Evolutionary conservation across 2,797 vertebrate genomes (phyloP), one percentile per base, ranked within the genome.

Genomic region (Chelonia mydas): DNA sequence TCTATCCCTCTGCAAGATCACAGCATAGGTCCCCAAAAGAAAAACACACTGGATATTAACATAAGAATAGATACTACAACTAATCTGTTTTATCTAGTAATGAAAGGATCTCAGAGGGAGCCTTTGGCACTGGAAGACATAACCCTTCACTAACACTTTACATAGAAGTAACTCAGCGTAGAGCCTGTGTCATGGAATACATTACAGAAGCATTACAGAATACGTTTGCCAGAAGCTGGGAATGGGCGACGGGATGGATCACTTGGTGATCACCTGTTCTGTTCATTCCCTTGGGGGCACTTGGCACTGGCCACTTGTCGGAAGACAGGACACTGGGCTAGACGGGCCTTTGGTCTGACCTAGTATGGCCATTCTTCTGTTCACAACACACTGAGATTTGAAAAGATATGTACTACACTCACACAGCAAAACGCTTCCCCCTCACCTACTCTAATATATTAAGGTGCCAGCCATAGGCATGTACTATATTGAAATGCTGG

Each of bases 371-470:
- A 6, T 53, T 53, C 51, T 53, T 16, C 16, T 19, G 51, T 53
- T 53, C 51, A 53, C 47, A n/a, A 86, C 72, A 87, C 72, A 12
- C 61, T 78, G 3, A 76, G 87, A 9, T 2, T 82, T 2, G 54
- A 6, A 37, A 2, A 0, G 50, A 59, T 55, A 81, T 0, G 2
- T 8, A 1, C 76, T 0, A 21, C 0, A 0, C 41, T 1, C 0
- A 2, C 11, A 81, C 91, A 37, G 33, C 54, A 47, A 15, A 61
- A 54, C 88, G 1, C 21, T 82, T 55, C 86, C 53, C 47, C 15
- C 87, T 41, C 45, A 65, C 2, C 45, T 21, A 51, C 2, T 6
- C 0, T 59, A 45, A 45, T 12, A 6, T 12, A 1, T 25, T 1
- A 0, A 81, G 11, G 16, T 0, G 87, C n/a, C 0, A 1, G 4